A percentile compares a stretch with the other conserved stretches of the same genome.
Conservation (phyloP, 2,113 vertebrate genomes). For the Colius striatus region DNA sequence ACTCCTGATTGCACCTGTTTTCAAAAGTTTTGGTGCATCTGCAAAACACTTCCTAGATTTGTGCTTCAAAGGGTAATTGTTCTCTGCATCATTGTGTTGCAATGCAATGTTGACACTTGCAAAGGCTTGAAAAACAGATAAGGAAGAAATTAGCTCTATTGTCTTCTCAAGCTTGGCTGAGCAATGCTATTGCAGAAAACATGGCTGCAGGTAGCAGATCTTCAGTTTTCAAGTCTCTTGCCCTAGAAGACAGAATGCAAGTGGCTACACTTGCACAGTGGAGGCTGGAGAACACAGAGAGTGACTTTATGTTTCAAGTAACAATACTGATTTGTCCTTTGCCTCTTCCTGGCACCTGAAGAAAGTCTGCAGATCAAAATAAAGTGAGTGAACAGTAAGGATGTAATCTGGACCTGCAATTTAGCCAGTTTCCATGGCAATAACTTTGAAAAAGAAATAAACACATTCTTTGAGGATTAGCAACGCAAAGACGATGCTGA, state of each 20-base stretch:
- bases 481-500: neutral
- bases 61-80: neutral
- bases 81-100: neutral
- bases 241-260: neutral
- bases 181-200: neutral
- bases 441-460: conserved; percentile 5
- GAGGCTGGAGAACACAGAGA: neutral
- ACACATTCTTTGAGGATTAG: neutral
- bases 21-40: neutral
- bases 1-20: neutral
- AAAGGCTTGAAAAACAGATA: neutral
- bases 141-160: neutral
- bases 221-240: neutral
- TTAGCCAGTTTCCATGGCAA: conserved; percentile 16
- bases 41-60: neutral
- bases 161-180: neutral
- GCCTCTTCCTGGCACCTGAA: neutral
- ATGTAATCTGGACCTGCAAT: conserved; percentile 12
- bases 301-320: neutral
- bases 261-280: neutral
- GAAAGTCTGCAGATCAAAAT: neutral
- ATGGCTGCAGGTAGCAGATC: neutral
- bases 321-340: neutral
- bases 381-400: neutral
- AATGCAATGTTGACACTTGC: neutral